These are phyloP conservation scores for Pelodytes ibericus DNA, from an alignment of 2,797 vertebrate genomes.

Conservation along the genomic window DNA sequence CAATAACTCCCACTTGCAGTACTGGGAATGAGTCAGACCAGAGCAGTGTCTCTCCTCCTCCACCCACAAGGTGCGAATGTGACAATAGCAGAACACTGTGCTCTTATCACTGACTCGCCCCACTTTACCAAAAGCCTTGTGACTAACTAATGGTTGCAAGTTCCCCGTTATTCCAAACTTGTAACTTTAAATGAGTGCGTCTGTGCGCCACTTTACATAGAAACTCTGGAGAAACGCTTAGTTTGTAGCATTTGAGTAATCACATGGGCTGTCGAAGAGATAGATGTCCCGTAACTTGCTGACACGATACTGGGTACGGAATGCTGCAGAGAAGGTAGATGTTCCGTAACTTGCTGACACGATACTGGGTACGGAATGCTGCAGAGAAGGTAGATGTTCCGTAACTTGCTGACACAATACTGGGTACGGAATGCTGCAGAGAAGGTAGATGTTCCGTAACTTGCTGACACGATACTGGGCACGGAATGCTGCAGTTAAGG, in stretches of 20 bases:
- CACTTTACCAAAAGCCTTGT: not conserved
- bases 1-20: slow-evolving; percentile 34
- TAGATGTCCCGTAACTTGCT: not conserved
- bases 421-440: too few relatives aligned
- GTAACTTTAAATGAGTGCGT: not conserved
- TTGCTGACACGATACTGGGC: too few relatives aligned
- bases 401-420: too few relatives aligned
- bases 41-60: not conserved
- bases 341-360: too few relatives aligned
- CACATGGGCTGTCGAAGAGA: not conserved
- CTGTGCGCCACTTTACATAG: not conserved
- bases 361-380: too few relatives aligned
- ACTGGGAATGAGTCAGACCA: slow-evolving; percentile 25
- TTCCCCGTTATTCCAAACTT: not conserved
- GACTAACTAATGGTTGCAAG: not conserved
- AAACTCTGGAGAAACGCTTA: not conserved
- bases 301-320: not conserved
- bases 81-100: not conserved
- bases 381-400: too few relatives aligned
- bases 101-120: not conserved
- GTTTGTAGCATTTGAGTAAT: not conserved
- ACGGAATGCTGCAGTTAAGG: too few relatives aligned
- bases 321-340: too few relatives aligned
- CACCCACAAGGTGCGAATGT: slow-evolving; percentile 19
- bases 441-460: too few relatives aligned